Conservation (phyloP, 2,113 vertebrate genomes). For the Cyphomyrus plagiostoma region DNA sequence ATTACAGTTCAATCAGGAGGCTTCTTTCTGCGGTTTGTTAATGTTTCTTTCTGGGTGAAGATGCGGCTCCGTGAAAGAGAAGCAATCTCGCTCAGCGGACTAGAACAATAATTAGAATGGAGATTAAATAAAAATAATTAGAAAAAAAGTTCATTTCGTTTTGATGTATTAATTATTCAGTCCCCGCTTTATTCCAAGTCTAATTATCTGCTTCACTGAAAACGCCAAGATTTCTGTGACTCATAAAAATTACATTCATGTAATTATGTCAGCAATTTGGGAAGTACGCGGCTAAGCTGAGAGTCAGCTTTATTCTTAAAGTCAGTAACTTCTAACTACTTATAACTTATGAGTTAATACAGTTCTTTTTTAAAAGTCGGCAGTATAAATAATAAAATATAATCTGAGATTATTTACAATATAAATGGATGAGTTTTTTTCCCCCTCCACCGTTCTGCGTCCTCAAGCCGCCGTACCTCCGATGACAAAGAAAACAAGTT, state of each 20-base stretch:
- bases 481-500: slow-evolving; percentile 64
- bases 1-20: slow-evolving; percentile 97
- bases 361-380: slow-evolving; percentile 58
- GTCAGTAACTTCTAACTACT: slow-evolving; percentile 74
- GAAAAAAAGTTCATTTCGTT: slow-evolving; percentile 99
- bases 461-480: slow-evolving; percentile 17
- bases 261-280: slow-evolving; percentile 99
- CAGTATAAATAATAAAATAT: slow-evolving; percentile 65
- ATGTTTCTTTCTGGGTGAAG: slow-evolving; percentile 96
- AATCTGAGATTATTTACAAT: slow-evolving; percentile 68
- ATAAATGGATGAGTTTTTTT: slow-evolving; percentile 55
- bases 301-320: slow-evolving; percentile 61
- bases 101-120: slow-evolving; percentile 99
- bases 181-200: slow-evolving; percentile 99
- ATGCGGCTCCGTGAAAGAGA: slow-evolving; percentile 98
- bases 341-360: slow-evolving; percentile 74
- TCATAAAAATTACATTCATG: slow-evolving; percentile 99
- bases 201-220: slow-evolving; percentile 99
- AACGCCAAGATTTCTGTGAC: slow-evolving; percentile 98
- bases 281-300: slow-evolving; percentile 92
- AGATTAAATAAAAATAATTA: slow-evolving; percentile 99
- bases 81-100: slow-evolving; percentile 99
- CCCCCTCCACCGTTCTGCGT: slow-evolving; percentile 31
- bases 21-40: slow-evolving; percentile 94
- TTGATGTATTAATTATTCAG: slow-evolving; percentile 99